Evolutionary conservation across 2,113 vertebrate genomes (phyloP).

Genomic region (Grus americana): DNA sequence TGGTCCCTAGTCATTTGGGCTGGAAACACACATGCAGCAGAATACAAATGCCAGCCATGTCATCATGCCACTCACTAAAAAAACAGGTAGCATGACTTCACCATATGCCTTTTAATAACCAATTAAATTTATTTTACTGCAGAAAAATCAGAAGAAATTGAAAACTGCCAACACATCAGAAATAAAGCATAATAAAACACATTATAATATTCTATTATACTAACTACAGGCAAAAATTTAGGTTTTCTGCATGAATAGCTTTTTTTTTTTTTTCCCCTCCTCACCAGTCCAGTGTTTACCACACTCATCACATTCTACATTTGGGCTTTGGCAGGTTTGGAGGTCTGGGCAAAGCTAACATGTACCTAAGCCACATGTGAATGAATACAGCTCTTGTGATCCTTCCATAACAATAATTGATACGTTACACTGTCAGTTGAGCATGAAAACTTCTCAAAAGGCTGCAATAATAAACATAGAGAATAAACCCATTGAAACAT

Average conservation of each 20-base stretch:
- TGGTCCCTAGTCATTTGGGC: background rate
- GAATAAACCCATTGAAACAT: background rate
- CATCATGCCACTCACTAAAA: background rate
- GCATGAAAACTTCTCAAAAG: background rate
- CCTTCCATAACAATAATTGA: background rate
- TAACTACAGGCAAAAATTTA: background rate
- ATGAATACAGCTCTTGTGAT: constrained; percentile 3
- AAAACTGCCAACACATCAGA: background rate
- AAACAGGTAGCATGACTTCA: background rate
- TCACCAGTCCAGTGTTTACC: background rate
- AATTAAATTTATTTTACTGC: background rate
- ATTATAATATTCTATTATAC: background rate
- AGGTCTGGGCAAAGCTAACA: constrained; percentile 1
- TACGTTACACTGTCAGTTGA: background rate
- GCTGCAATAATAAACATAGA: background rate
- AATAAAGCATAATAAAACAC: background rate
- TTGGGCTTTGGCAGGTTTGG: background rate
- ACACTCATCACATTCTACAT: background rate
- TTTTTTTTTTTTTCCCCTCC: background rate
- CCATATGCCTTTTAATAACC: background rate
- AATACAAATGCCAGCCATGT: background rate
- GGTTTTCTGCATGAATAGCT: background rate
- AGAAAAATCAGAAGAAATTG: background rate
- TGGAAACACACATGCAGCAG: background rate
- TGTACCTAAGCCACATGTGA: background rate